Evolutionary conservation across 2,797 vertebrate genomes (phyloP).

Genomic region (Phoebastria nigripes): DNA sequence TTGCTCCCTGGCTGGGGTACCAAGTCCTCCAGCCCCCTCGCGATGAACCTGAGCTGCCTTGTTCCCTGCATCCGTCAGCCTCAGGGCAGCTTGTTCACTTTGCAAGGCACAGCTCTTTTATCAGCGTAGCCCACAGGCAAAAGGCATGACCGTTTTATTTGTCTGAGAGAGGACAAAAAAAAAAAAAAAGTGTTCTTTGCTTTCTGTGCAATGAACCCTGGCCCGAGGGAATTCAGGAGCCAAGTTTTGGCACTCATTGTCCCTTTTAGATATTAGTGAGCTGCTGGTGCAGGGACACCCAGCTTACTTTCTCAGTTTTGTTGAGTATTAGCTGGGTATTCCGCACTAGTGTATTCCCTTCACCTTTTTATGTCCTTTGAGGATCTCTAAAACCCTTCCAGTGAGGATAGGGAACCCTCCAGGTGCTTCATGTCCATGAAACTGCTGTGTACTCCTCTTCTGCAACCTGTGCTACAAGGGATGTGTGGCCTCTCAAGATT

Average conservation of each 20-base stretch:
- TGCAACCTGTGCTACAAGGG: not conserved
- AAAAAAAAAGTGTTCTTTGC: not conserved
- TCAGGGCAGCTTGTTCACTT: not conserved
- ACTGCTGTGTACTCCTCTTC: not conserved
- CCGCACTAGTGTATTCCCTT: not conserved
- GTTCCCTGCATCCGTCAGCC: not conserved
- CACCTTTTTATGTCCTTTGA: not conserved
- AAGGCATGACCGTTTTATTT: not conserved
- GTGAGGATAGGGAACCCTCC: not conserved
- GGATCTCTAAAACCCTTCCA: not conserved
- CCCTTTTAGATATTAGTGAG: not conserved
- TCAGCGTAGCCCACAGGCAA: not conserved
- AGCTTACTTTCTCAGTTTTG: not conserved
- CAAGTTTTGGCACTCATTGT: not conserved
- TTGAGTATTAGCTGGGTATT: not conserved
- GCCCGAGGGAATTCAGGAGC: not conserved
- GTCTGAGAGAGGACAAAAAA: not conserved
- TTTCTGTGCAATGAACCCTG: not conserved
- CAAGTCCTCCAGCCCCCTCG: rapidly evolving
- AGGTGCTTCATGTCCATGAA: not conserved
- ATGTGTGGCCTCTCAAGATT: rapidly evolving
- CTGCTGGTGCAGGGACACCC: not conserved
- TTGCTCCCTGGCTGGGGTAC: not conserved
- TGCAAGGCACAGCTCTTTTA: not conserved
- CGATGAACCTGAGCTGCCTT: not conserved